Conservation (phyloP, 2,888 invertebrate genomes). For the Drosophila buzzatii region DNA sequence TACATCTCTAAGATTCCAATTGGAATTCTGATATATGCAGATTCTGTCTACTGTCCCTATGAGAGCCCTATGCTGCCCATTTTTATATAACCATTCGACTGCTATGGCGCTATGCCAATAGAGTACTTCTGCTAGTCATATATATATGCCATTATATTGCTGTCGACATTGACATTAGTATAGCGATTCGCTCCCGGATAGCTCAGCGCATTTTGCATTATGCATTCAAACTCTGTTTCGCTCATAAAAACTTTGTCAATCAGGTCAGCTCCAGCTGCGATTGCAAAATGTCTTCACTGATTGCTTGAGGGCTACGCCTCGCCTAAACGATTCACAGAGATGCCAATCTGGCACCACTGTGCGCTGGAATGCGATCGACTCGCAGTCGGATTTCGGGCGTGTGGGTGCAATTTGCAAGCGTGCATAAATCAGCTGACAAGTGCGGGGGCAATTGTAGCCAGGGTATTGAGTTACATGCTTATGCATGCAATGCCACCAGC, state of each 20-base stretch:
- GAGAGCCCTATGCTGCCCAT: neutral
- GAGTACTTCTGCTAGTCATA: neutral
- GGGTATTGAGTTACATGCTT: conserved; percentile 73
- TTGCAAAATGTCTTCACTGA: conserved; percentile 3
- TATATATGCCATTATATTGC: neutral
- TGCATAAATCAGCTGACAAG: conserved; percentile 76
- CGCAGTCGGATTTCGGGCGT: conserved; percentile 54
- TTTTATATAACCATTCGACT: neutral
- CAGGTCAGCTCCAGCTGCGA: neutral
- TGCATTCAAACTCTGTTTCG: neutral
- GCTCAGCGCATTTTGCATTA: neutral
- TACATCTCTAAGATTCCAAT: neutral
- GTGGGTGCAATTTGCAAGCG: conserved; percentile 78
- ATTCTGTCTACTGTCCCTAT: neutral
- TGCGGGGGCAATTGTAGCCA: conserved; percentile 70
- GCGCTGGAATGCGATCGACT: conserved; percentile 70
- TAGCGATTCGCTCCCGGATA: neutral
- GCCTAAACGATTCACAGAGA: conserved; percentile 11
- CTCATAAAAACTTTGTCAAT: neutral
- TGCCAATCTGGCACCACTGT: conserved; percentile 53
- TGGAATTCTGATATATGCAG: neutral
- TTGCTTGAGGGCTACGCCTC: conserved; percentile 14
- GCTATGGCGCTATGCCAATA: neutral
- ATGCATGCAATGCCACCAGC: conserved; percentile 46
- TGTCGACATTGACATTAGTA: neutral